A percentile compares a stretch with the other conserved stretches of the same genome.
Evolutionary conservation across 2,797 vertebrate genomes (phyloP).

Genomic region (Staurois parvus): DNA sequence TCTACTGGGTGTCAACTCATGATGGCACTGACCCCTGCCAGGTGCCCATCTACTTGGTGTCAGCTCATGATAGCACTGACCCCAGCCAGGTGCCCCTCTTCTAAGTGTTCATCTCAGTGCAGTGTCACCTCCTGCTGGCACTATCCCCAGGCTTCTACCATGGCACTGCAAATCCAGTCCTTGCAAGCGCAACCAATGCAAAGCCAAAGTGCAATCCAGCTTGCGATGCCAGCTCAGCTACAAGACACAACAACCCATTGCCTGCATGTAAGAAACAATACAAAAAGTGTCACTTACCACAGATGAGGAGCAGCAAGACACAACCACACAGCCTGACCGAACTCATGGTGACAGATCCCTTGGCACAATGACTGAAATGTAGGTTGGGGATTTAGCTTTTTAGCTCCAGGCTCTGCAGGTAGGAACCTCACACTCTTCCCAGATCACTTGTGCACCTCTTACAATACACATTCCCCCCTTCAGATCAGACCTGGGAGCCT

Average conservation of each 20-base stretch:
- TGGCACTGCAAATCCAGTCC: no score
- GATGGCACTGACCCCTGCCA: no score
- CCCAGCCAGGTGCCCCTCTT: no score
- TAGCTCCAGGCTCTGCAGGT: constrained; percentile 43
- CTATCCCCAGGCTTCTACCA: not conserved
- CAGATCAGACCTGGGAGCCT: not conserved
- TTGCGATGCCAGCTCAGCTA: not conserved
- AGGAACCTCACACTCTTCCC: constrained; percentile 28
- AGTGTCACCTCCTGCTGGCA: not conserved
- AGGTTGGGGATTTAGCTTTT: not conserved
- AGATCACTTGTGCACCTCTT: constrained; percentile 4
- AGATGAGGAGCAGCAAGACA: constrained; percentile 54
- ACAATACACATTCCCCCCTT: constrained; percentile 33
- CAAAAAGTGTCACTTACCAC: constrained; percentile 34
- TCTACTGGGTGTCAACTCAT: no score
- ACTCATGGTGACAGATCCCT: constrained; percentile 44
- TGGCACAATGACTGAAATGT: not conserved
- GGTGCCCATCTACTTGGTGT: no score
- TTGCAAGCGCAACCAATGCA: not conserved
- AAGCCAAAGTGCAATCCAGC: not conserved
- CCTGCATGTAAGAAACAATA: not conserved
- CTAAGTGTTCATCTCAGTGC: not conserved
- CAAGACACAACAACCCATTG: not conserved
- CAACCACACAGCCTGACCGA: constrained; percentile 41
- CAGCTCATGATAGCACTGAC: no score